phyloP scores from a whole-genome alignment of 1,140 invertebrate genomes.

The Aphelenchoides fujianensis region DNA sequence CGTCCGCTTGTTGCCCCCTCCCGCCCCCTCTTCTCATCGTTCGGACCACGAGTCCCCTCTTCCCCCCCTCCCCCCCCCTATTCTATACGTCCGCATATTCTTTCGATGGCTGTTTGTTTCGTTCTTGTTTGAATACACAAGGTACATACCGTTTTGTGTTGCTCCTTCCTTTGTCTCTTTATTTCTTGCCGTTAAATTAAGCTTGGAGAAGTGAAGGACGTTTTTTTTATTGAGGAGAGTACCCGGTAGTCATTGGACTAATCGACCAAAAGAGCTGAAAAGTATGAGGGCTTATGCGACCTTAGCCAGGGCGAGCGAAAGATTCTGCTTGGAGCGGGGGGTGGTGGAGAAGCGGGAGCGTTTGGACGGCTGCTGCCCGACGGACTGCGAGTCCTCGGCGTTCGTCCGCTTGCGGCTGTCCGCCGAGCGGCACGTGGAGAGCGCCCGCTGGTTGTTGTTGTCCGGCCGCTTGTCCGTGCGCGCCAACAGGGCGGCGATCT shows the following conservation, averaged over 20 bases:
- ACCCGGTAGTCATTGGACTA: not conserved
- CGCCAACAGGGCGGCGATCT: not conserved
- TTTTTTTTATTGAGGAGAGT: not conserved
- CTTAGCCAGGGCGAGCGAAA: not conserved
- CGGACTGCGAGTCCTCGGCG: not conserved
- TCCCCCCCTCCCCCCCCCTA: constrained; percentile 9
- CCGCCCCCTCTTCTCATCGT: constrained; percentile 9
- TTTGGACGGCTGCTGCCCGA: not conserved
- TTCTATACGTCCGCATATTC: constrained; percentile 2
- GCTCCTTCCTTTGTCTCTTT: too few species aligned
- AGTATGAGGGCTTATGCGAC: not conserved
- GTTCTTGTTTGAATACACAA: constrained; percentile 3
- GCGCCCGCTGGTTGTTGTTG: not conserved
- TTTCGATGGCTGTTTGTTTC: not conserved
- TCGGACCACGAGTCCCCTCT: not conserved
- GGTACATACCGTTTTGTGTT: not conserved
- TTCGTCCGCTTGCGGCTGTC: not conserved
- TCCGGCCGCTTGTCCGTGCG: not conserved
- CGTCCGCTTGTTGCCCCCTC: constrained; percentile 2
- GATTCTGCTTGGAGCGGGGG: not conserved
- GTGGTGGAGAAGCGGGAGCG: not conserved
- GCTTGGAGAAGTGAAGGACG: not conserved
- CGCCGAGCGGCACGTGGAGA: not conserved
- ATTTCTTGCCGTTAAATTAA: not conserved
- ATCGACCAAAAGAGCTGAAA: not conserved